These are phyloP conservation scores for Eupithecia insigniata DNA, from an alignment of 2,888 invertebrate species.

Conservation along the genomic window DNA sequence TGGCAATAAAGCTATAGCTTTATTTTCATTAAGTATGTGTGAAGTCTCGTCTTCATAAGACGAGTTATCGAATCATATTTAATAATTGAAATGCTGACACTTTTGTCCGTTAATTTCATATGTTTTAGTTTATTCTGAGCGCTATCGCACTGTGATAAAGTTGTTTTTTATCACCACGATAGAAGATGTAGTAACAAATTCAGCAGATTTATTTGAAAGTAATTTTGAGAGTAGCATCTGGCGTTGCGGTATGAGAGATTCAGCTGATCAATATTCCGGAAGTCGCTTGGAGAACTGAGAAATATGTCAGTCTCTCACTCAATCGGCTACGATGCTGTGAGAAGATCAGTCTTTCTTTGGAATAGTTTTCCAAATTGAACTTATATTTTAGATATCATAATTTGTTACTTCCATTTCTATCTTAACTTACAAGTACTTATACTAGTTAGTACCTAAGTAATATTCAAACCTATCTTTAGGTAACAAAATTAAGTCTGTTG, in stretches of 20 bases:
- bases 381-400: not conserved
- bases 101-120: not conserved
- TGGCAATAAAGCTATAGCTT: not conserved
- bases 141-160: conserved; percentile 21
- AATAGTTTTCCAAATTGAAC: not conserved
- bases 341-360: not conserved
- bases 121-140: conserved; percentile 19
- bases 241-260: conserved; percentile 79
- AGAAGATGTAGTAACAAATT: conserved; percentile 54
- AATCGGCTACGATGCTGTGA: conserved; percentile 60
- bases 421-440: too few species aligned
- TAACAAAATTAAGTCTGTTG: not conserved
- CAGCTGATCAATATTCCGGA: conserved; percentile 81
- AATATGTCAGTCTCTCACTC: conserved; percentile 80
- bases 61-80: conserved; percentile 7
- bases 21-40: not conserved
- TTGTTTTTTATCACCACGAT: conserved; percentile 18
- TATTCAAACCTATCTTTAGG: not conserved
- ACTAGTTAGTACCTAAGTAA: not conserved
- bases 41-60: not conserved
- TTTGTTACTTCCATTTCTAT: not conserved
- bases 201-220: conserved; percentile 80
- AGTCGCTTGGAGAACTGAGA: conserved; percentile 76
- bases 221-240: conserved; percentile 82
- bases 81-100: conserved; percentile 6